Percentiles rank a stretch among this genome's conserved stretches.
Conservation (phyloP, 23 tunicate genomes). For the Clavelina lepadiformis region DNA sequence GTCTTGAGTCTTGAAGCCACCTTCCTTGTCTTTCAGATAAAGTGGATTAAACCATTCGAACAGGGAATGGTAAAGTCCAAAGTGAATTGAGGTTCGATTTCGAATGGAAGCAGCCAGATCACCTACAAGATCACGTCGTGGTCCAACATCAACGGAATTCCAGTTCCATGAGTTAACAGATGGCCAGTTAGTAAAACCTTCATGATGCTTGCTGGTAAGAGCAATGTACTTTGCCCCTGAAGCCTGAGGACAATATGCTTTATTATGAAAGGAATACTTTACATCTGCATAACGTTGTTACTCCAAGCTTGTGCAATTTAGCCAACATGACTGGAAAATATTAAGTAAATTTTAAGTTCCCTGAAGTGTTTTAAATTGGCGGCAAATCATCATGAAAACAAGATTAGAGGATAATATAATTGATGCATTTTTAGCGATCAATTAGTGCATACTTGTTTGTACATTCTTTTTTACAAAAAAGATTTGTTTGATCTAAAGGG, state of each 20-base stretch:
- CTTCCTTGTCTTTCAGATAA: slow-evolving; percentile 18
- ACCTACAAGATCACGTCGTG: slow-evolving; percentile 56
- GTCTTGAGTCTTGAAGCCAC: slow-evolving; percentile 18
- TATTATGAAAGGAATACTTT: no score
- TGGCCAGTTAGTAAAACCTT: slow-evolving; percentile 81
- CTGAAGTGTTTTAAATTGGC: no score
- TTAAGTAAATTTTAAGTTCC: no score
- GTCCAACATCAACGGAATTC: slow-evolving; percentile 63
- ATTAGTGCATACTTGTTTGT: no score
- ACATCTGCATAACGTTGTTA: no score
- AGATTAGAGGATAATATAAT: no score
- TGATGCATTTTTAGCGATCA: no score
- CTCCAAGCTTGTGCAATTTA: no score
- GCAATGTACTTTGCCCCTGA: slow-evolving; percentile 69
- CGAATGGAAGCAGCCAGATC: slow-evolving; percentile 43
- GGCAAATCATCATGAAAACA: no score
- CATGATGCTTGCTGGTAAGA: slow-evolving; percentile 69
- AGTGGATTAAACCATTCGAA: slow-evolving; percentile 65
- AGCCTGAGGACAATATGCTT: slow-evolving; percentile 1
- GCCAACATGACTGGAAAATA: no score
- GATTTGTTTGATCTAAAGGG: no score
- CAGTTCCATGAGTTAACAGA: slow-evolving; percentile 60
- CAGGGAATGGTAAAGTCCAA: slow-evolving; percentile 58
- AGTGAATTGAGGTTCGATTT: slow-evolving; percentile 27
- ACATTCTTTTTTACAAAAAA: no score